Evolutionary conservation across 1,140 invertebrate species (phyloP).

Genomic region (Triops longicaudatus): DNA sequence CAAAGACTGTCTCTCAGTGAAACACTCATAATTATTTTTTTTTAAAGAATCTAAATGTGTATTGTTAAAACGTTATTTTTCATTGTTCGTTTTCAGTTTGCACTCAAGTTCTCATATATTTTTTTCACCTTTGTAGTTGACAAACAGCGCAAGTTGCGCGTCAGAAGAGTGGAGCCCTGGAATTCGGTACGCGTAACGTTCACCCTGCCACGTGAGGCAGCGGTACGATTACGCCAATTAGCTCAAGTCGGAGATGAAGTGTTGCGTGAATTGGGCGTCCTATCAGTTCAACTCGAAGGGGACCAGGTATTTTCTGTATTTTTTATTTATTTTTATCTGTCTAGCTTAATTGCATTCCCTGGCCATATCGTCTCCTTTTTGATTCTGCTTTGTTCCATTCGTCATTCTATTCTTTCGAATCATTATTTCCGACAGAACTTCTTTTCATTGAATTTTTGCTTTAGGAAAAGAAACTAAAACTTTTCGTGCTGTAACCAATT

Average conservation of each 20-base stretch:
- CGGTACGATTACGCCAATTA: slow-evolving; percentile 73
- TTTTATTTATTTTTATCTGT: too few relatives aligned
- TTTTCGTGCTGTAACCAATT: background rate
- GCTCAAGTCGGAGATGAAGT: slow-evolving; percentile 79
- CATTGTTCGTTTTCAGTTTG: too few relatives aligned
- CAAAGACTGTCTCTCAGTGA: too few relatives aligned
- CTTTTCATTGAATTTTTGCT: too few relatives aligned
- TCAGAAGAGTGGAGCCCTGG: slow-evolving; percentile 92
- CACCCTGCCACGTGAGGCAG: slow-evolving; percentile 90
- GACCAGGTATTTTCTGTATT: too few relatives aligned
- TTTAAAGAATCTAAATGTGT: too few relatives aligned
- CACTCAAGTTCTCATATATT: too few relatives aligned
- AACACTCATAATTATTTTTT: too few relatives aligned
- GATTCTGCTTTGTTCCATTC: too few relatives aligned
- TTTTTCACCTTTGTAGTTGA: slow-evolving; percentile 39
- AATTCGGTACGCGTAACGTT: slow-evolving; percentile 94
- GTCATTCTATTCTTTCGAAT: too few relatives aligned
- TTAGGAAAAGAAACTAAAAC: background rate
- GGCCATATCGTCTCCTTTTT: background rate
- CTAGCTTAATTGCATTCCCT: background rate
- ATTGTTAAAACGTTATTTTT: too few relatives aligned
- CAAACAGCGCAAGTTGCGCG: slow-evolving; percentile 46
- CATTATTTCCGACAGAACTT: too few relatives aligned
- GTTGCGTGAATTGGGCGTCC: slow-evolving; percentile 80
- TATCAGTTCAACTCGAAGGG: slow-evolving; percentile 91